Percentiles rank a stretch among this genome's conserved stretches.
Evolutionary conservation across 2,888 invertebrate genomes (phyloP).

Genomic region (Sepiola atlantica): DNA sequence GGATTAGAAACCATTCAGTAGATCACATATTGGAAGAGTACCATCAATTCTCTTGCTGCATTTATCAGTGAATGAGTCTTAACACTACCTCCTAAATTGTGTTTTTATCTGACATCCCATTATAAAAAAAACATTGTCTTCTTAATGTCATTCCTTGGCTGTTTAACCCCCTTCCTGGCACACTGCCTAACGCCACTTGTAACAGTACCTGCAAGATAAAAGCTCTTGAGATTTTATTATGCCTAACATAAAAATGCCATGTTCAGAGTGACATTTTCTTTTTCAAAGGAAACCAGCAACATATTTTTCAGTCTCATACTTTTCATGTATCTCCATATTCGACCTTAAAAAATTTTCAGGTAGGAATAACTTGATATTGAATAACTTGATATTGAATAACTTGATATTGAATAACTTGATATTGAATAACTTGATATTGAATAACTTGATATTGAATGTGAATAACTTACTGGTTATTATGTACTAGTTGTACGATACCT

Average conservation of each 20-base stretch:
- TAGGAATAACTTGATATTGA: not conserved
- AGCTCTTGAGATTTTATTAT: not conserved
- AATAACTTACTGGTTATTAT: too few species aligned
- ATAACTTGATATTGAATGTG: too few species aligned
- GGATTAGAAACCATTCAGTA: too few species aligned
- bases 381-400: too few species aligned
- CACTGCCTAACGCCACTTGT: not conserved
- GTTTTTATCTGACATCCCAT: not conserved
- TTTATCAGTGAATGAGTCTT: not conserved
- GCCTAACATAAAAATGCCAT: not conserved
- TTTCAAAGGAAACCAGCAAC: not conserved
- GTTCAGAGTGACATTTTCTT: not conserved
- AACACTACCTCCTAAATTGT: not conserved
- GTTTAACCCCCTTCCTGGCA: not conserved
- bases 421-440: too few species aligned
- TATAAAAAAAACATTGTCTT: not conserved
- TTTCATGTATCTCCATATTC: not conserved
- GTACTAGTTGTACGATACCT: too few species aligned
- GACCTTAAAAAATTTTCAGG: not conserved
- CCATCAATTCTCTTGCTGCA: not conserved
- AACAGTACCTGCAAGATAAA: not conserved
- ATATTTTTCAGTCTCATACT: not conserved
- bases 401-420: too few species aligned
- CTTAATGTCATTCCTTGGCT: not conserved
- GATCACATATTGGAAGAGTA: too few species aligned